Base-by-base conservation (phyloP, 2,888 invertebrate species). In the Tetanocera ferruginea region DNA sequence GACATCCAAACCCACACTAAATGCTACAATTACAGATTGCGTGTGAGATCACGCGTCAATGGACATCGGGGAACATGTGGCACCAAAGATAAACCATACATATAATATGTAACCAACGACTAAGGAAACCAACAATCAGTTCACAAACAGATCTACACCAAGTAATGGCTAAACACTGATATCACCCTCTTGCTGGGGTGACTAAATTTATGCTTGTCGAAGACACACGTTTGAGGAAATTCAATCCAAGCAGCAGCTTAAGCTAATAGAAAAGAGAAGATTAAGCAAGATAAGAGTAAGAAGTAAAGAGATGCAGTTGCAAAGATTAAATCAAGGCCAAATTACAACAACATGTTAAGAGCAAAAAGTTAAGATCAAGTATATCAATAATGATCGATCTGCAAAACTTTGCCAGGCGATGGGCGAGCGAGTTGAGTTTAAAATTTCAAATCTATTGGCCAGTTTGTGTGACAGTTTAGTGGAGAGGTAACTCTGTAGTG, bases 351-450 rank as follows among this genome's bases (percentile, higher is more conserved):
- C 43, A 43, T 43, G 43, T 43, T 43, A 43, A 43, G 43, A 43
- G 43, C 43, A 43, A 43, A 43, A 43, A 43, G 43, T 43, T 43
- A 43, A 43, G 43, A 43, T 34, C 25, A 19, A 51, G 25, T 51
- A 51, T 69, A 69, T 69, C 69, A 51, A 49, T 43, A 43, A 43
- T 69, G 69, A 69, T 69, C 69, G 69, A 69, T 69, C 69, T 69
- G 25, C 67, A 37, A n/a, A 60, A 25, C 11, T 60, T 60, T 60
- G 43, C 43, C 43, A 43, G 14, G 43, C 43, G 6, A 43, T 43
- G 43, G 43, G 43, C 43, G 43, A n/a, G 43, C 43, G 43, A n/a
- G 57, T 28, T 28, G 17, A 28, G 64, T 28, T 64, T 64, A 64
- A 64, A 64, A 64, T 64, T 64, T 34, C 64, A 64, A 62, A 62